Conservation (phyloP, 2,113 vertebrate species). For the Dolichallabes microphthalmus region DNA sequence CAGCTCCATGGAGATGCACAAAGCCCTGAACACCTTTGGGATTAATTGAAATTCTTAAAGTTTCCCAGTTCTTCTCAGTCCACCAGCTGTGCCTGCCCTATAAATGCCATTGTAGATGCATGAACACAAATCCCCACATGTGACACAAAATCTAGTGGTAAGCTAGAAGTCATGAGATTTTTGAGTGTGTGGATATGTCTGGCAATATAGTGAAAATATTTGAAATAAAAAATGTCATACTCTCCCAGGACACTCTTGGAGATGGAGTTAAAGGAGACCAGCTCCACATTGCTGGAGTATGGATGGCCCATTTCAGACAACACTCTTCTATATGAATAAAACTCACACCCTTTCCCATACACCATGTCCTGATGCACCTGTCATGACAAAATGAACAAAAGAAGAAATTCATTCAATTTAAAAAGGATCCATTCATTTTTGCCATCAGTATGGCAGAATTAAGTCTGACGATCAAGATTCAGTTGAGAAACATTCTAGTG, state of each 20-base stretch:
- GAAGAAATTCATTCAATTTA: background rate
- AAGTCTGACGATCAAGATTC: background rate
- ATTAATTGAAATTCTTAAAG: background rate
- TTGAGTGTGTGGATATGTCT: background rate
- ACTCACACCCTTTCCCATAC: constrained; percentile 55
- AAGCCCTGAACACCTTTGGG: background rate
- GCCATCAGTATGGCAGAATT: background rate
- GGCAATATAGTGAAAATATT: background rate
- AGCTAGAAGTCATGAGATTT: background rate
- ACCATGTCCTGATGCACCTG: constrained; percentile 75
- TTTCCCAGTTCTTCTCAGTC: background rate
- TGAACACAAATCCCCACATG: background rate
- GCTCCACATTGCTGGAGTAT: constrained; percentile 64
- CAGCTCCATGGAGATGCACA: background rate
- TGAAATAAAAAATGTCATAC: constrained; percentile 57
- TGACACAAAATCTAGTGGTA: background rate
- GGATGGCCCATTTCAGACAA: constrained; percentile 71
- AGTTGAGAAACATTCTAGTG: background rate
- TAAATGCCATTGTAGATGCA: background rate
- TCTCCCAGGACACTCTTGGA: constrained; percentile 75
- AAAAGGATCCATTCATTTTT: background rate
- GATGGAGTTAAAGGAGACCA: constrained; percentile 73
- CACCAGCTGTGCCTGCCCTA: background rate
- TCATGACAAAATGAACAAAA: background rate
- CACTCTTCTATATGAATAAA: constrained; percentile 75